phyloP scores from a whole-genome alignment of 2,113 vertebrate species.

The Origma solitaria region DNA sequence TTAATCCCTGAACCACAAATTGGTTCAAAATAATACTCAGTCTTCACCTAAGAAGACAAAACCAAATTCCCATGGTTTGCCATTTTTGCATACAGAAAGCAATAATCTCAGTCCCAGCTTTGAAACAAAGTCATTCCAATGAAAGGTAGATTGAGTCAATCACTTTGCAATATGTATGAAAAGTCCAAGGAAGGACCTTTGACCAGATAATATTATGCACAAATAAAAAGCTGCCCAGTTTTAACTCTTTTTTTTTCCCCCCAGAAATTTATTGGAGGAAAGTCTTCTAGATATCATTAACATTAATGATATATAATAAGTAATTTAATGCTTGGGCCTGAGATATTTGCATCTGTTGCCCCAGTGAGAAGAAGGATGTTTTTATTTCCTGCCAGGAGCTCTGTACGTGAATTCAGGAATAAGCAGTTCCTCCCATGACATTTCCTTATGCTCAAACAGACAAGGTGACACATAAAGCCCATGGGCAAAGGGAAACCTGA shows the following conservation, averaged over 20 bases:
- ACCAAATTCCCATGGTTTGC: background rate
- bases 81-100: background rate
- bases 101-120: background rate
- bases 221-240: background rate
- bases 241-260: background rate
- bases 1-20: background rate
- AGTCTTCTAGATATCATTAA: background rate
- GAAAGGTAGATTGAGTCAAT: slow-evolving; percentile 28
- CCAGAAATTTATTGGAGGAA: background rate
- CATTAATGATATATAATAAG: background rate
- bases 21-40: background rate
- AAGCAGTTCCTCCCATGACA: slow-evolving; percentile 39
- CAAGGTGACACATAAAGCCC: slow-evolving; percentile 69
- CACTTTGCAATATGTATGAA: background rate
- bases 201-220: background rate
- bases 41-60: background rate
- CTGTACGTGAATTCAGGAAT: background rate
- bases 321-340: background rate
- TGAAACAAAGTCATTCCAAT: slow-evolving; percentile 3
- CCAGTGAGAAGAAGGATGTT: background rate
- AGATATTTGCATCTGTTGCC: slow-evolving; percentile 39
- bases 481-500: slow-evolving; percentile 69
- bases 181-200: slow-evolving; percentile 2
- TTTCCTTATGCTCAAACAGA: slow-evolving; percentile 47
- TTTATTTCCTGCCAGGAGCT: background rate